These are phyloP conservation scores for Agrilus cyanescens DNA, from an alignment of 2,888 invertebrate species.

Conservation along the genomic window DNA sequence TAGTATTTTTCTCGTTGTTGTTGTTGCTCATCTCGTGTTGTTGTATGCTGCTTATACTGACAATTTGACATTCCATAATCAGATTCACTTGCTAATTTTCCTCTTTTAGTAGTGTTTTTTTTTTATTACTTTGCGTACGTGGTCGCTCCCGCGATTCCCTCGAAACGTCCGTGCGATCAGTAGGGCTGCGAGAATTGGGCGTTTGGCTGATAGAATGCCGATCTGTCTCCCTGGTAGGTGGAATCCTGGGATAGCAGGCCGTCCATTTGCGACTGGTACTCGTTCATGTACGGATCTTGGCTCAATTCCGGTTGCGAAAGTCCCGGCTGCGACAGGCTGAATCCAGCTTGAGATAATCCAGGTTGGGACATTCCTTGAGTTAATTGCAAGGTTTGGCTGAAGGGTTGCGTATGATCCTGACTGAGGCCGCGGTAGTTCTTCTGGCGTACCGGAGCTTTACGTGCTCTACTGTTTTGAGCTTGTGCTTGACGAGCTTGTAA, in stretches of 20 bases:
- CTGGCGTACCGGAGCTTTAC: constrained; percentile 14
- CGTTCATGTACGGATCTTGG: constrained; percentile 74
- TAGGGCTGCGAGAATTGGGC: constrained; percentile 56
- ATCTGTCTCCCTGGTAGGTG: constrained; percentile 42
- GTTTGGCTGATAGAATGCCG: constrained; percentile 45
- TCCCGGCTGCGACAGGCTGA: constrained; percentile 55
- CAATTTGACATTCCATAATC: constrained; percentile 27
- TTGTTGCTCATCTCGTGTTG: too few species aligned
- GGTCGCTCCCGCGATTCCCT: constrained; percentile 31
- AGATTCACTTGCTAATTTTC: constrained; percentile 33
- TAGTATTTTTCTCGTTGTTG: too few species aligned
- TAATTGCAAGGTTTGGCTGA: constrained; percentile 55
- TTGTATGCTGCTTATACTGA: constrained; percentile 28
- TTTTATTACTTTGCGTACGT: constrained; percentile 15
- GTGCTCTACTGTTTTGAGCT: constrained; percentile 27
- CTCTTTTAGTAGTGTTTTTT: constrained; percentile 25
- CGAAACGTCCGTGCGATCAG: constrained; percentile 38
- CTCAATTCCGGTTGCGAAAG: constrained; percentile 61
- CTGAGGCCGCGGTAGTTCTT: constrained; percentile 21
- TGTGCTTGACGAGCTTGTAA: constrained; percentile 45
- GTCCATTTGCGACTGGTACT: constrained; percentile 89
- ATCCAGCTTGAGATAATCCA: constrained; percentile 55
- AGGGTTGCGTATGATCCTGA: constrained; percentile 37
- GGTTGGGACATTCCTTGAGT: constrained; percentile 66
- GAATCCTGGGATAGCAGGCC: constrained; percentile 80